Percentiles rank a stretch among this genome's conserved stretches.
Conservation (phyloP, 2,797 vertebrate species). For the Protonibea diacanthus region DNA sequence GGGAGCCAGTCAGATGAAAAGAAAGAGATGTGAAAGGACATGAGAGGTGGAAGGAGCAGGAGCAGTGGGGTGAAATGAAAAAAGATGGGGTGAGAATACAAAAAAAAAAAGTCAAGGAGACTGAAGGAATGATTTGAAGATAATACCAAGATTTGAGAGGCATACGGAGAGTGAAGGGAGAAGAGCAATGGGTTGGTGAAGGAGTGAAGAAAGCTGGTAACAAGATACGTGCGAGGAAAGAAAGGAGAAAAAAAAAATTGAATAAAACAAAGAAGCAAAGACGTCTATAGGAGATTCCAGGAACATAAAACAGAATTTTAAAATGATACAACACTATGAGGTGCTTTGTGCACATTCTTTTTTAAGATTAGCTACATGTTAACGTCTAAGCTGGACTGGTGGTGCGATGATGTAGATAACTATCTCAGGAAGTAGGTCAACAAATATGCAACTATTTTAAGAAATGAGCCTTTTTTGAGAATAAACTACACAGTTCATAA, state of each 20-base stretch:
- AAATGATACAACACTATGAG: slow-evolving; percentile 15
- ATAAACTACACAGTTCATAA: slow-evolving; percentile 37
- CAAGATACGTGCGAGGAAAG: slow-evolving; percentile 4
- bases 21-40: slow-evolving; percentile 64
- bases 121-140: slow-evolving; percentile 36
- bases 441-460: slow-evolving; percentile 30
- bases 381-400: slow-evolving; percentile 7
- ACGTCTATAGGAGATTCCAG: slow-evolving; percentile 1
- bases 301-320: slow-evolving; percentile 48
- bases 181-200: slow-evolving; percentile 23
- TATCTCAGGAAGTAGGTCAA: slow-evolving; percentile 59
- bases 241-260: slow-evolving; percentile 8
- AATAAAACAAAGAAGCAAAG: slow-evolving; percentile 25
- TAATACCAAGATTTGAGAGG: slow-evolving; percentile 35
- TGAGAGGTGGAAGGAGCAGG: slow-evolving; percentile 40
- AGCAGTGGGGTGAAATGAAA: slow-evolving; percentile 53
- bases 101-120: slow-evolving; percentile 38
- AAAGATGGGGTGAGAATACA: slow-evolving; percentile 38
- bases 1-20: slow-evolving; percentile 53
- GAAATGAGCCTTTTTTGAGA: slow-evolving; percentile 46
- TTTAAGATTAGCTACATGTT: slow-evolving; percentile 35
- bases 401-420: slow-evolving; percentile 38
- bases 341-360: slow-evolving; percentile 33
- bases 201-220: slow-evolving; percentile 4
- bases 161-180: not conserved